Evolutionary conservation across 2,888 invertebrate genomes (phyloP).

Genomic region (Xanthia togata): DNA sequence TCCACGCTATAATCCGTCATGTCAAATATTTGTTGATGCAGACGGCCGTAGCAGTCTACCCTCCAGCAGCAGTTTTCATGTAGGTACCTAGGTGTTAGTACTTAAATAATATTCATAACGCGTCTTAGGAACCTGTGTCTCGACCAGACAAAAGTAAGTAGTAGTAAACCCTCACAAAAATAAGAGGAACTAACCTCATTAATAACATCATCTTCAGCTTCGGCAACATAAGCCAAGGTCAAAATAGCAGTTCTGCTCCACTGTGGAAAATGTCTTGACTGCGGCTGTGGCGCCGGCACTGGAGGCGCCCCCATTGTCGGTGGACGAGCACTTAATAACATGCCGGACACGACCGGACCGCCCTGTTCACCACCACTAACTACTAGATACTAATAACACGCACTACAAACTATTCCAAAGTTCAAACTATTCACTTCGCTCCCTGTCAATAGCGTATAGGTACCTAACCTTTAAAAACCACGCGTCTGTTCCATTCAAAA

Average conservation of each 20-base stretch:
- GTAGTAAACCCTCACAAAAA: background rate
- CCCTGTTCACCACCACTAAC: conserved; percentile 39
- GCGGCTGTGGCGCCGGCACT: conserved; percentile 68
- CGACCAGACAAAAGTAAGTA: background rate
- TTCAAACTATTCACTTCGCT: conserved; percentile 56
- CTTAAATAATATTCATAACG: background rate
- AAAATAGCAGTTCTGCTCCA: conserved; percentile 84
- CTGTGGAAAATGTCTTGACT: conserved; percentile 79
- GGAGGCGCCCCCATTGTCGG: conserved; percentile 77
- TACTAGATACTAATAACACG: background rate
- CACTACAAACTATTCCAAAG: conserved; percentile 29
- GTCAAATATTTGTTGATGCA: background rate
- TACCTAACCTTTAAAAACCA: conserved; percentile 7
- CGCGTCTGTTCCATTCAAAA: conserved; percentile 20
- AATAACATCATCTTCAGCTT: conserved; percentile 68
- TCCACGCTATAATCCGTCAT: no score
- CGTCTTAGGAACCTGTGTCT: background rate
- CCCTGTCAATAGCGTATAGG: conserved; percentile 18
- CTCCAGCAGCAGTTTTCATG: background rate
- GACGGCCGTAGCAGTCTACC: background rate
- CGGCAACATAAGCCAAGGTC: conserved; percentile 70
- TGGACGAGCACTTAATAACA: conserved; percentile 76
- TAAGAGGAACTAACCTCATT: conserved; percentile 66
- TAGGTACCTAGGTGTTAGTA: background rate
- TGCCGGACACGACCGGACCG: conserved; percentile 62